phyloP scores from a whole-genome alignment of 2,797 vertebrate genomes.

The Coluber constrictor region DNA sequence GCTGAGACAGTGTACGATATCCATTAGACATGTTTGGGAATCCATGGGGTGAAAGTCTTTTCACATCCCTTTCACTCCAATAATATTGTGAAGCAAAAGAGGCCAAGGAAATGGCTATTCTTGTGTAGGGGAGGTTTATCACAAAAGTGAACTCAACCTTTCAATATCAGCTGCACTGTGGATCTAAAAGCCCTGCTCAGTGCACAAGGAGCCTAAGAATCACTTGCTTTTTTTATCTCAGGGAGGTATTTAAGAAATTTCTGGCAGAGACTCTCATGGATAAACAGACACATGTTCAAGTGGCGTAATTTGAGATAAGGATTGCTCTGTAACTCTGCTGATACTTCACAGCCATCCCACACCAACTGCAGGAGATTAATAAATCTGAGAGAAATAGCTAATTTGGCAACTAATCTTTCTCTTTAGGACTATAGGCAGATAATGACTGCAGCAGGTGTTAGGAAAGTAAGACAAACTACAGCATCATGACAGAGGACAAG shows the following conservation, averaged over 20 bases:
- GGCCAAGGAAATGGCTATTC: slow-evolving; percentile 27
- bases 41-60: slow-evolving; percentile 72
- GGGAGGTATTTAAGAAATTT: slow-evolving; percentile 86
- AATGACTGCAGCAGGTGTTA: neutral
- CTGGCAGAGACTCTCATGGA: slow-evolving; percentile 66
- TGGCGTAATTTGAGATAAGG: slow-evolving; percentile 71
- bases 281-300: slow-evolving; percentile 60
- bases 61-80: slow-evolving; percentile 65
- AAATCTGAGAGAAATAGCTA: slow-evolving; percentile 21
- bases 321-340: slow-evolving; percentile 30
- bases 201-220: slow-evolving; percentile 49
- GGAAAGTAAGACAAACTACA: neutral
- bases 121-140: slow-evolving; percentile 36
- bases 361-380: slow-evolving; percentile 36
- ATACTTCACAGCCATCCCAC: slow-evolving; percentile 29
- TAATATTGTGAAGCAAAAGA: slow-evolving; percentile 33
- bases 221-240: slow-evolving; percentile 76
- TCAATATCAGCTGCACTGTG: slow-evolving; percentile 16
- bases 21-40: slow-evolving; percentile 87
- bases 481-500: neutral
- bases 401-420: slow-evolving; percentile 10
- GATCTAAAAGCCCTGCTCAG: slow-evolving; percentile 41
- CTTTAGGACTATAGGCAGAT: slow-evolving; percentile 27
- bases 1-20: slow-evolving; percentile 94
- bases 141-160: slow-evolving; percentile 27